phyloP scores from a whole-genome alignment of 2,888 invertebrate species.

The Eupithecia tripunctaria region DNA sequence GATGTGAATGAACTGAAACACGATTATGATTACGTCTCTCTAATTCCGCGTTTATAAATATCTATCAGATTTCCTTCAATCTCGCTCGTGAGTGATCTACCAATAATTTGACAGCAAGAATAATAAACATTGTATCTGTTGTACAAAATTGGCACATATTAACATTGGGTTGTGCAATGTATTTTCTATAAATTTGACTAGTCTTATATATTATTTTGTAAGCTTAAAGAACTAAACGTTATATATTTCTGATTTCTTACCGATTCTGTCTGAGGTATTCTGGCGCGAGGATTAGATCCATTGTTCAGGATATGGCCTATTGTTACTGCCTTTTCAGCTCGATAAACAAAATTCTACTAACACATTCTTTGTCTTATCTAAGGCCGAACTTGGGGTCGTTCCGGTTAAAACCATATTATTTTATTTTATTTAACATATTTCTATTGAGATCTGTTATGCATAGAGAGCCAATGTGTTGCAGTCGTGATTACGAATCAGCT shows the following conservation, averaged over 20 bases:
- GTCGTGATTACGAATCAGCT: not conserved
- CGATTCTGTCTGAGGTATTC: not conserved
- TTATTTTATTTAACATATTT: not conserved
- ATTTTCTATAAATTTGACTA: not conserved
- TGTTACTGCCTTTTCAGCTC: not conserved
- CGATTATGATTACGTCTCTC: conserved; percentile 11
- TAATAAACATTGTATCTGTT: not conserved
- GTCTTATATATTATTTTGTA: not conserved
- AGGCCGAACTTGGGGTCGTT: not conserved
- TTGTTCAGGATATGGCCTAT: not conserved
- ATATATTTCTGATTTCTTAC: not conserved
- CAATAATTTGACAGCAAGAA: not conserved
- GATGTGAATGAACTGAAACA: conserved; percentile 19
- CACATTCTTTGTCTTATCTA: not conserved
- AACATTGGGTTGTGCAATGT: not conserved
- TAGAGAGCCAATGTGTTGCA: not conserved
- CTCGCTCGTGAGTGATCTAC: not conserved
- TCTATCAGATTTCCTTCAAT: not conserved
- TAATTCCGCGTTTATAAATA: conserved; percentile 15
- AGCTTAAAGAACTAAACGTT: no score
- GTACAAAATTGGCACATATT: not conserved
- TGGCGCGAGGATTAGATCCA: not conserved
- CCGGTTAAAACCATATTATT: not conserved
- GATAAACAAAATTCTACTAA: not conserved
- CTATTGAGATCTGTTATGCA: not conserved